Conservation (phyloP, 2,113 vertebrate species). For the Apodemus speciosus region DNA sequence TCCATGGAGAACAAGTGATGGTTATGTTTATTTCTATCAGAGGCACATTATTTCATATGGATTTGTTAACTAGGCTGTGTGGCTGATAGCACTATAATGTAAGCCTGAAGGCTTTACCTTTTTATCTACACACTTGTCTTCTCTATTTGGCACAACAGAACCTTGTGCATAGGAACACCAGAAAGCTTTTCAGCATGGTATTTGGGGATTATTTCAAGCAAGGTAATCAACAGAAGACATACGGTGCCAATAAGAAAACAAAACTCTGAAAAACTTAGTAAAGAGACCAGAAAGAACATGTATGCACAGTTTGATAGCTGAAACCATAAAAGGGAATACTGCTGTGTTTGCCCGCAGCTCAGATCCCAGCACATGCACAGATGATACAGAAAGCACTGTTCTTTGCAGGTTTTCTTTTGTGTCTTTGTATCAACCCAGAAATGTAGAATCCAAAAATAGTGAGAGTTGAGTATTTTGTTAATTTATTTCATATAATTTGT, state of each 20-base stretch:
- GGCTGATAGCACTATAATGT: background rate
- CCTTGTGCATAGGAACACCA: background rate
- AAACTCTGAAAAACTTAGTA: background rate
- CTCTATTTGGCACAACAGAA: background rate
- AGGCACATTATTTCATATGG: background rate
- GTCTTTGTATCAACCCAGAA: background rate
- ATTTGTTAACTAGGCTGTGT: conserved; percentile 20
- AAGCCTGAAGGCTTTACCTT: background rate
- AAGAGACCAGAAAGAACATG: background rate
- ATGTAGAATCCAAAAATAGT: conserved; percentile 4
- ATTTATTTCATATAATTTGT: no score
- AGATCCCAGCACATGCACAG: background rate
- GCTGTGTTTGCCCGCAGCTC: background rate
- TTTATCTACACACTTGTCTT: background rate
- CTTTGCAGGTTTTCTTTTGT: background rate
- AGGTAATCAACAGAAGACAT: background rate
- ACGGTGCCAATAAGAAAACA: background rate
- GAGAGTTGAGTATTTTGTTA: background rate
- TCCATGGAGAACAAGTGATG: background rate
- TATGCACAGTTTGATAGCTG: background rate
- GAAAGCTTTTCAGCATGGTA: background rate
- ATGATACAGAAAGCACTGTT: background rate
- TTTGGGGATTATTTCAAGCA: background rate
- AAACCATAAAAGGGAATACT: background rate
- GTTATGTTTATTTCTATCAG: background rate